phyloP scores from a whole-genome alignment of 2,113 vertebrate genomes.

The Lophura nycthemera region DNA sequence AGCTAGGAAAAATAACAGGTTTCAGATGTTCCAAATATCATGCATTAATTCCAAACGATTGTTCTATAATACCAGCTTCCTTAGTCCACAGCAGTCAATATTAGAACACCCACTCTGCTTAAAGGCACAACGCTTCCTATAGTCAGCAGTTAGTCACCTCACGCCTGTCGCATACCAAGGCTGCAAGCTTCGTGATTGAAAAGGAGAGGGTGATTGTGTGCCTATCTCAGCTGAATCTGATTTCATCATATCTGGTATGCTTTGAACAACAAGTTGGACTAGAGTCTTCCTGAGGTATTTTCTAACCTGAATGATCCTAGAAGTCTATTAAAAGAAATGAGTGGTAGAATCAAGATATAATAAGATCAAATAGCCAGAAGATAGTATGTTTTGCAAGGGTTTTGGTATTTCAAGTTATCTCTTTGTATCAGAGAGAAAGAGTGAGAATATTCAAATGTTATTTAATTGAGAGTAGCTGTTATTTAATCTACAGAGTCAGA shows the following conservation, averaged over 20 bases:
- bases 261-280: neutral
- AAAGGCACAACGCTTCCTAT: slow-evolving; percentile 23
- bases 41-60: slow-evolving; percentile 72
- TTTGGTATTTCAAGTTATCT: neutral
- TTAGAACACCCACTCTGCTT: slow-evolving; percentile 63
- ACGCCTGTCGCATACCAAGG: fast-evolving
- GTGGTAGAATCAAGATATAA: neutral
- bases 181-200: neutral
- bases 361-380: neutral
- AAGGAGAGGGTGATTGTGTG: neutral
- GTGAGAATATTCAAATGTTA: slow-evolving; percentile 14
- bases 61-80: slow-evolving; percentile 63
- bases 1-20: slow-evolving; percentile 79
- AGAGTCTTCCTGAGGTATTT: neutral
- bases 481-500: slow-evolving; percentile 38
- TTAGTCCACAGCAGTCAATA: slow-evolving; percentile 26
- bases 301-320: neutral
- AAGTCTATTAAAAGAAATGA: neutral
- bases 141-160: neutral
- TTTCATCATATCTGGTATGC: neutral
- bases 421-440: neutral
- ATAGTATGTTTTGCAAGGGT: neutral
- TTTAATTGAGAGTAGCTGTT: slow-evolving; percentile 14
- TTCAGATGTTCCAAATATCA: slow-evolving; percentile 80
- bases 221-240: neutral